Conservation (phyloP, 2,797 vertebrate species). For the Chelonia mydas region DNA sequence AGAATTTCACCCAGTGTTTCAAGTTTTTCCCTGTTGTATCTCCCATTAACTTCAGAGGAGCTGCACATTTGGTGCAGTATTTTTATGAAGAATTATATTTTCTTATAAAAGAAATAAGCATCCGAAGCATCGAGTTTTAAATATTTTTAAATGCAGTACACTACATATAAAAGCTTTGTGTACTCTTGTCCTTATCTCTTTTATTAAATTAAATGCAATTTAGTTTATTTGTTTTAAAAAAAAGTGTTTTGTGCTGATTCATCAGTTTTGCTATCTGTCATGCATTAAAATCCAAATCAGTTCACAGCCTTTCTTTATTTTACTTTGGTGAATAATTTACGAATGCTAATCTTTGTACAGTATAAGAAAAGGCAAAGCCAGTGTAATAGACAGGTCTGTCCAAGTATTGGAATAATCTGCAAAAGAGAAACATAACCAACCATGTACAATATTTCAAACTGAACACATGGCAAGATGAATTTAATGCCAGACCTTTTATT, state of each 20-base stretch:
- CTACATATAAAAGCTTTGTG: not conserved
- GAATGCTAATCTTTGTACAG: conserved; percentile 45
- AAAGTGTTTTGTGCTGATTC: not conserved
- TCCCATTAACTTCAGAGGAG: not conserved
- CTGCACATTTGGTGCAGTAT: rapidly evolving
- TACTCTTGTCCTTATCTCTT: rapidly evolving
- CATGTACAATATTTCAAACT: rapidly evolving
- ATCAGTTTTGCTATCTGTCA: not conserved
- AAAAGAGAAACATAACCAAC: not conserved
- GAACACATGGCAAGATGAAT: not conserved
- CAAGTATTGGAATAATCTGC: conserved; percentile 31
- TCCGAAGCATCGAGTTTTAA: rapidly evolving
- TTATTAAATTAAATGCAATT: not conserved
- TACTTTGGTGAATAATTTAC: conserved; percentile 19
- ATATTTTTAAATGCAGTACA: rapidly evolving
- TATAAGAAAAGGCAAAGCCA: not conserved
- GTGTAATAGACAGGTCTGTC: conserved; percentile 18
- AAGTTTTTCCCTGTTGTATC: rapidly evolving
- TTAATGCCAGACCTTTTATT: not conserved
- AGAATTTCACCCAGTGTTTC: not conserved
- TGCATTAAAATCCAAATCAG: not conserved
- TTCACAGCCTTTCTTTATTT: not conserved
- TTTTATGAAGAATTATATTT: not conserved
- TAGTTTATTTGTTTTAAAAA: not conserved
- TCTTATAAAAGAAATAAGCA: rapidly evolving